A percentile compares a stretch with the other conserved stretches of the same genome.
Evolutionary conservation across 2,113 vertebrate species (phyloP).

Genomic region (Forbesichthys papilliferus): DNA sequence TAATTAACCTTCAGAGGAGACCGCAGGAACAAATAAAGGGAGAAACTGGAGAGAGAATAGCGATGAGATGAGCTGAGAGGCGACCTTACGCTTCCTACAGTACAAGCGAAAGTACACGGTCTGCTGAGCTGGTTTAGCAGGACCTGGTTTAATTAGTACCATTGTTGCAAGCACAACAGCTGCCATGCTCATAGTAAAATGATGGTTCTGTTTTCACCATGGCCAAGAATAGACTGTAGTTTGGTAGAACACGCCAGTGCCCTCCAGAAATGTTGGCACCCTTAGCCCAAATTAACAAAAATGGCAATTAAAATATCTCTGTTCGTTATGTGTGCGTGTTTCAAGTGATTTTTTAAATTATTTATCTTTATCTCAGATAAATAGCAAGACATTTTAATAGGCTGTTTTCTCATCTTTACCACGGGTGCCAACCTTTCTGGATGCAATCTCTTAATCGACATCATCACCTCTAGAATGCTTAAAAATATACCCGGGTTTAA

Average conservation of each 20-base stretch:
- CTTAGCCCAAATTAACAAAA: too few species aligned
- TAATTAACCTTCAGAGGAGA: constrained; percentile 83
- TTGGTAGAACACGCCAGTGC: too few species aligned
- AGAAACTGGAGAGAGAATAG: constrained; percentile 63
- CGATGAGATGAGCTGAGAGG: constrained; percentile 50
- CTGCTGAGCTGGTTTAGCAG: constrained; percentile 28
- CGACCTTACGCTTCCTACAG: constrained; percentile 33
- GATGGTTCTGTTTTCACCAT: not conserved
- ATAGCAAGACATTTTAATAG: too few species aligned
- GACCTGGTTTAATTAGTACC: constrained; percentile 35
- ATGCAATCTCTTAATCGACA: not conserved
- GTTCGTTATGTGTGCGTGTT: too few species aligned
- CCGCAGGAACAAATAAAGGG: constrained; percentile 62
- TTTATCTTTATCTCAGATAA: too few species aligned
- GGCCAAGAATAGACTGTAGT: not conserved
- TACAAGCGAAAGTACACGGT: constrained; percentile 34
- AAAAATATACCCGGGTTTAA: not conserved
- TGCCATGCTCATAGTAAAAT: too few species aligned
- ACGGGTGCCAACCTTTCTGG: not conserved
- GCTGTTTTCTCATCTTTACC: too few species aligned
- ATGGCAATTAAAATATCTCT: too few species aligned
- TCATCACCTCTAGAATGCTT: constrained; percentile 8
- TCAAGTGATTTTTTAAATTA: too few species aligned
- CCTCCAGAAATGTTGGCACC: too few species aligned
- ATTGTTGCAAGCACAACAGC: constrained; percentile 12